These are phyloP conservation scores for Loripinus fragilis DNA, from an alignment of 2,888 invertebrate species.

Conservation along the genomic window DNA sequence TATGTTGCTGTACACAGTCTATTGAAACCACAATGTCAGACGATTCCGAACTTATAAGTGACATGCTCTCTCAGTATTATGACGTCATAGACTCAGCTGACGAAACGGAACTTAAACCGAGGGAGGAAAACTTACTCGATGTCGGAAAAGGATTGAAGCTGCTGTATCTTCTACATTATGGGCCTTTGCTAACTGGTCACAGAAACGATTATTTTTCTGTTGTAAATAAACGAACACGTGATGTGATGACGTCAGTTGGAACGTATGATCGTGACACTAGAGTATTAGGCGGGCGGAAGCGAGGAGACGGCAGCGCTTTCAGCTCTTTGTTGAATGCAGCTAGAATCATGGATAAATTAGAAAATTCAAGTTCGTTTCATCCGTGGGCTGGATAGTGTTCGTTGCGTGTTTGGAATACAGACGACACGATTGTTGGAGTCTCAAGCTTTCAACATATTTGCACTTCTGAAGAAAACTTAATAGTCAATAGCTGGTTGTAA, in stretches of 20 bases:
- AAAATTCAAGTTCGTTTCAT: background rate
- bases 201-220: constrained; percentile 1
- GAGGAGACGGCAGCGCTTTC: background rate
- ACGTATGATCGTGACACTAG: background rate
- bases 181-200: background rate
- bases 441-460: background rate
- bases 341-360: background rate
- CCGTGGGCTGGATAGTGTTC: constrained; percentile 3
- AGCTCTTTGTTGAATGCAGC: background rate
- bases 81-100: background rate
- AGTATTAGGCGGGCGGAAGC: background rate
- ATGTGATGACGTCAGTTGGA: background rate
- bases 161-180: background rate
- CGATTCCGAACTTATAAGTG: too few species aligned
- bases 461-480: background rate
- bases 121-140: background rate
- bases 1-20: background rate
- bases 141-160: background rate
- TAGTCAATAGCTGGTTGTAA: too few species aligned
- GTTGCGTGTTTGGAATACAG: background rate
- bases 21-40: background rate
- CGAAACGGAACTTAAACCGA: background rate
- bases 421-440: background rate
- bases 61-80: background rate
- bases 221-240: constrained; percentile 6